Evolutionary conservation across 2,797 vertebrate genomes (phyloP), one percentile per base, ranked within the genome.

Genomic region (Neopelma chrysocephalum): DNA sequence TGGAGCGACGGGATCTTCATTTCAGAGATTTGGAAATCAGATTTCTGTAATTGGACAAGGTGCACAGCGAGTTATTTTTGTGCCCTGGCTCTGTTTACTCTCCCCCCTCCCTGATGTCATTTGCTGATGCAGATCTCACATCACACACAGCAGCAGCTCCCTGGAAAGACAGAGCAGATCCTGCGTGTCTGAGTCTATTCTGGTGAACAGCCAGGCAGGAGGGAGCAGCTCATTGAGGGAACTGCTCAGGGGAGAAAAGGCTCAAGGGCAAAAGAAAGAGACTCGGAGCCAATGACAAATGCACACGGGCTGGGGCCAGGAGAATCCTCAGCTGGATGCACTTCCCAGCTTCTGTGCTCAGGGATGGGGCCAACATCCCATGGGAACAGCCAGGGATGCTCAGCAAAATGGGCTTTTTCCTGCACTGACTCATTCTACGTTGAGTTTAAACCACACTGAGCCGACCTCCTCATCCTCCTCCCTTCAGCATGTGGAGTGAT

Each of bases 401-500:
- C 79, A 27, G 82, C 31, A 32, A 58, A 6, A 53, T 2, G 47
- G n/a, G 29, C 6, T 73, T 70, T 45, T 40, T 36, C 20, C 47
- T 47, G 9, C 18, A 1, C 34, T 31, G 3, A 9, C 38, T 75
- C 27, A 4, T 22, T 53, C 26, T 11, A 10, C 9, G 10, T 5
- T 5, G 69, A 57, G 42, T 14, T 56, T 27, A 10, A 50, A 77
- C 13, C 1, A 21, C 66, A 38, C 5, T 1, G 42, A 79, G n/a
- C 12, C 10, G 5, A 51, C 15, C 53, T 62, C 12, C 32, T 86
- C 54, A 8, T 14, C 6, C 11, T 8, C 36, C 75, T 27, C 13
- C 25, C 43, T 54, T 8, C 20, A n/a, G 56, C 29, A 0, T 0
- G 12, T 5, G 68, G 68, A 10, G 26, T 1, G 29, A 48, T 9